Evolutionary conservation across 2,797 vertebrate genomes (phyloP), one percentile per base, ranked within the genome.

Genomic region (Netta rufina): DNA sequence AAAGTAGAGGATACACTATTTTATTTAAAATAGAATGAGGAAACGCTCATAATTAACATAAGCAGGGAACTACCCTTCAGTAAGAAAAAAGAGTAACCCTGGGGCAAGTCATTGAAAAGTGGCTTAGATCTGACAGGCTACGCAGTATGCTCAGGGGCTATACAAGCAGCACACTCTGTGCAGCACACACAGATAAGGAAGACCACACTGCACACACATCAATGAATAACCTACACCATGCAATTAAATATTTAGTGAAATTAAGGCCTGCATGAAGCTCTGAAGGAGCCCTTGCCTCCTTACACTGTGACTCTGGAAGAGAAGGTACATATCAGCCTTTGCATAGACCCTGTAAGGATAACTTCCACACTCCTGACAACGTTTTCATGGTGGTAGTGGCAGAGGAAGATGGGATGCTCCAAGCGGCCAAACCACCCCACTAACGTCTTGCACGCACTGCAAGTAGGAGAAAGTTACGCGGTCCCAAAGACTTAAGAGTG

Each of bases 191-290:
- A 82, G 56, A 76, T 33, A 77, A 64, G 62, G 33, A 33, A 62
- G 92, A 66, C 32, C 92, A 79, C 67, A 38, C 73, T 18, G 20
- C 33, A 67, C 43, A 70, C 61, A 27, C 33, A 70, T 20, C 82
- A 41, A 10, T 13, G 78, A 62, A 49, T 16, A 86, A 89, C 25
- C 38, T 27, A 49, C 83, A 81, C 28, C 61, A 5, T 36, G 71
- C 43, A 93, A 92, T 89, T 93, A 86, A 93, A 81, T 47, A 71
- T 71, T 93, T 62, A 87, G 78, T 54, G 77, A 89, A 91, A 89
- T 74, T 1, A 87, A 54, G 80, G 65, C 49, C 64, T 74, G 60
- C 57, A 58, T 2, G 8, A 82, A 88, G 89, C 88, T 92, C 64
- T 79, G 85, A 72, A 84, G 74, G 53, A 84, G 43, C 43, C 30